phyloP scores from a whole-genome alignment of 2,797 vertebrate species.

The Avahi laniger region DNA sequence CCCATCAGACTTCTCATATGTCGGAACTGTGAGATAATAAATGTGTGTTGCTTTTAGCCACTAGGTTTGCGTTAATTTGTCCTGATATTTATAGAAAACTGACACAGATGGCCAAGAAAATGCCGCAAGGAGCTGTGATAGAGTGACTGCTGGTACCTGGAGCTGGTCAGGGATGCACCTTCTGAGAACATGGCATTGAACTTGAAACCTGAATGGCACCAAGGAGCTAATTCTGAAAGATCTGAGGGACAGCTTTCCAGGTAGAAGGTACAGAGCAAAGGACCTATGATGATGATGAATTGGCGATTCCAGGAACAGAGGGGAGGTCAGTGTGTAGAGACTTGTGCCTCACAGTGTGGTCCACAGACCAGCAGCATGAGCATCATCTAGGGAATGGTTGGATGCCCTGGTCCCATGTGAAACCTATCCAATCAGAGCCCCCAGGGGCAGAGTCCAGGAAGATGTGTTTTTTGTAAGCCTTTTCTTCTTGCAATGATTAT shows the following conservation, averaged over 20 bases:
- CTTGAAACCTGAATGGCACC: neutral
- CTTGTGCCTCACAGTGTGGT: neutral
- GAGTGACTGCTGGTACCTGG: neutral
- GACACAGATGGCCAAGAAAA: neutral
- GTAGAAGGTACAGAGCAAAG: neutral
- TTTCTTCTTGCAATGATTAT: neutral
- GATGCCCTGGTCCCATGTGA: neutral
- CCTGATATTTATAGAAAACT: neutral
- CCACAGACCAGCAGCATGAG: neutral
- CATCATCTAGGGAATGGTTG: neutral
- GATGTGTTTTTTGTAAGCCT: neutral
- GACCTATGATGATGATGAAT: rapidly evolving
- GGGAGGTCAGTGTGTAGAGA: neutral
- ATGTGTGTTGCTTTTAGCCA: neutral
- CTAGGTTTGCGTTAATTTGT: neutral
- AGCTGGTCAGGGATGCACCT: neutral
- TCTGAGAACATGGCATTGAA: neutral
- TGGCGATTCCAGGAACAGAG: neutral
- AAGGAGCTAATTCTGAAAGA: neutral
- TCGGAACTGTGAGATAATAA: neutral
- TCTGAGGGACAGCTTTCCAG: neutral
- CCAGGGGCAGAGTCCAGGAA: neutral
- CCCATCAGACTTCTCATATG: neutral
- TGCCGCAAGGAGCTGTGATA: neutral
- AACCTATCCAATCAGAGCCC: neutral